phyloP scores from a whole-genome alignment of 2,113 vertebrate species.

The Cephalopterus ornatus region DNA sequence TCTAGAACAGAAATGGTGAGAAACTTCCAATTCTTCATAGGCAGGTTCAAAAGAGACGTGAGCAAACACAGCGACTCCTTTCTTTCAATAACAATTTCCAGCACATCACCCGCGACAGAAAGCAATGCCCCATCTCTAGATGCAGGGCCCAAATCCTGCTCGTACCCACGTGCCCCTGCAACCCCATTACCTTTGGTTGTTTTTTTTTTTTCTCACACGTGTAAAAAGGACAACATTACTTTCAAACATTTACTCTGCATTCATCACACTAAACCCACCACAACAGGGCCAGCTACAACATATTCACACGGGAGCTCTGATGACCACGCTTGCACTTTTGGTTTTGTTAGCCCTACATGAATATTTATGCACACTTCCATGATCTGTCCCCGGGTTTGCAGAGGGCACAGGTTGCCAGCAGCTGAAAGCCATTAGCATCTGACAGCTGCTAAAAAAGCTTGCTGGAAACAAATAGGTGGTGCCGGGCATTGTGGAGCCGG shows the following conservation, averaged over 20 bases:
- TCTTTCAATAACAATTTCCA: background rate
- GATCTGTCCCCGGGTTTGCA: background rate
- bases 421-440: conserved; percentile 33
- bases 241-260: background rate
- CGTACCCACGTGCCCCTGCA: fast-evolving
- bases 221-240: background rate
- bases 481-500: background rate
- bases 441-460: conserved; percentile 21
- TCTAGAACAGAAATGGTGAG: background rate
- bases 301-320: background rate
- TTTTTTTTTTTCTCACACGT: background rate
- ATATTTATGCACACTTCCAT: background rate
- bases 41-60: background rate
- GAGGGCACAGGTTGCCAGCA: conserved; percentile 40
- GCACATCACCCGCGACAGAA: fast-evolving
- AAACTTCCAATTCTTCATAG: background rate
- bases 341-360: conserved; percentile 11
- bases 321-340: background rate
- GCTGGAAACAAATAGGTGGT: background rate
- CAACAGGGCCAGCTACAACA: background rate
- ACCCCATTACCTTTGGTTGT: background rate
- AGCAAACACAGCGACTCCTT: background rate
- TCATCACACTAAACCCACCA: background rate
- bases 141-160: background rate
- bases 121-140: background rate